Evolutionary conservation across 2,113 vertebrate genomes (phyloP), one percentile per base, ranked within the genome.

Genomic region (Aegithalos caudatus): DNA sequence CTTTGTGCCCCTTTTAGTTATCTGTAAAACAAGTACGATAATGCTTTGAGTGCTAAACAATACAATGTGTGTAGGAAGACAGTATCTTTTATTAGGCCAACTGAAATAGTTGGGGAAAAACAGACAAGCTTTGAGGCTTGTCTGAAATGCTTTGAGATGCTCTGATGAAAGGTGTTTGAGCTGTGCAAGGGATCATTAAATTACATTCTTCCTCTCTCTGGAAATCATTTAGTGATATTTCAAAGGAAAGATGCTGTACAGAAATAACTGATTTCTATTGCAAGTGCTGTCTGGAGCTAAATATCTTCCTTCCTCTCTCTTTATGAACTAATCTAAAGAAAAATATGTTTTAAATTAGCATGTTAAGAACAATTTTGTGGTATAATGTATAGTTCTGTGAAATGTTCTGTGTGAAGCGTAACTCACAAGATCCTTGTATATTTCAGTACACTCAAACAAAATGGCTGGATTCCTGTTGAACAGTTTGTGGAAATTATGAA

Each of bases 181-280:
- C 81, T 87, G 92, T 93, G 95, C 93, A 88, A 94, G 92, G 88
- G 90, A 96, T 97, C 95, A 95, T 95, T 97, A 96, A 91, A 96
- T 96, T 93, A 96, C 93, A 77, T 94, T 96, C 94, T 95, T 95
- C 87, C 82, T 92, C 79, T 94, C 94, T 95, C 96, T 95, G 95
- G 90, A 96, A 97, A 93, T 94, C 82, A 92, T 96, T 95, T 96
- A 93, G 92, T 82, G 81, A 33, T 96, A 91, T 95, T 97, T 97
- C 95, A 95, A 95, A 97, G 83, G 65, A 84, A 95, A 90, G 89
- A 94, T 72, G 78, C 70, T 81, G 70, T 85, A 91, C 72, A 92
- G 89, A 95, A 97, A 95, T 95, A 96, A 95, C 86, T 61, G 81
- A 91, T 81, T 95, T 79, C 91, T 95, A 89, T 60, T 96, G 86